These are phyloP conservation scores for Orthosia incerta DNA, from an alignment of 2,888 invertebrate species.

Conservation along the genomic window DNA sequence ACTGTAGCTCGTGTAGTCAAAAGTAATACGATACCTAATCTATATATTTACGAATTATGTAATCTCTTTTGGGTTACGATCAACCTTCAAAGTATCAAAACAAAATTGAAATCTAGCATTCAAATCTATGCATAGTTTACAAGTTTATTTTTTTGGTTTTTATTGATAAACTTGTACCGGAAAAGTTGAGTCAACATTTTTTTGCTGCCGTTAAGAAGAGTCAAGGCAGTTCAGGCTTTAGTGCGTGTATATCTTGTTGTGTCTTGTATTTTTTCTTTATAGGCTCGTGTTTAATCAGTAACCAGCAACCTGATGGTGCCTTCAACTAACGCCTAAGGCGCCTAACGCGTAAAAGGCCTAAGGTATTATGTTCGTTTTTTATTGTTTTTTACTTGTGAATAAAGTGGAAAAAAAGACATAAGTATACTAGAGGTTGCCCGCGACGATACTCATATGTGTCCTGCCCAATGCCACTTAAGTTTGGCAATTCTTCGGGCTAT, in stretches of 20 bases:
- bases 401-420: too few species aligned
- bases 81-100: constrained; percentile 27
- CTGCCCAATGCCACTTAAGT: too few species aligned
- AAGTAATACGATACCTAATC: constrained; percentile 18
- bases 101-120: constrained; percentile 1
- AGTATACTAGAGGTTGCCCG: too few species aligned
- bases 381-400: too few species aligned
- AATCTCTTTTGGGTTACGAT: constrained; percentile 12
- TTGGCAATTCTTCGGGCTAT: too few species aligned
- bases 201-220: background rate
- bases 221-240: constrained; percentile 10
- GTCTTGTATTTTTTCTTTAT: too few species aligned
- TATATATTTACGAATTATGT: background rate
- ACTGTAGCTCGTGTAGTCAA: background rate
- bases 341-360: too few species aligned
- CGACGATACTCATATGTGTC: too few species aligned
- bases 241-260: background rate
- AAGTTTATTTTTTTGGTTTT: background rate
- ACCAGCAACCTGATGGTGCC: too few species aligned
- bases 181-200: background rate
- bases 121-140: background rate
- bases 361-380: too few species aligned
- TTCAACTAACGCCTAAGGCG: too few species aligned
- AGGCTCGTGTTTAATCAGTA: too few species aligned
- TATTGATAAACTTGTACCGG: background rate